Base-by-base conservation (phyloP, 1,140 invertebrate species). In the Heliconius eleuchia region DNA sequence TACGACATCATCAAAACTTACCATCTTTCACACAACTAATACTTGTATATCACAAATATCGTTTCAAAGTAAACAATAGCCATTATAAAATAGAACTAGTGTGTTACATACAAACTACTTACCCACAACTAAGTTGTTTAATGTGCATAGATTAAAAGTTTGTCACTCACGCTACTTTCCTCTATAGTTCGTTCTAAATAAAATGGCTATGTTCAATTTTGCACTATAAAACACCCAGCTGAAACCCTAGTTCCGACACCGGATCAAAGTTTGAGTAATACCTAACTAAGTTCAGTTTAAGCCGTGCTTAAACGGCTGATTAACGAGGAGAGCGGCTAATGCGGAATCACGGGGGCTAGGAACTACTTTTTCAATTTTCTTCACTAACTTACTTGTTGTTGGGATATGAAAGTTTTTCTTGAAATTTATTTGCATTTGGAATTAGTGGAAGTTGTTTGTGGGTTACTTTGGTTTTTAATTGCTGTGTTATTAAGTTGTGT, bases 251-350 rank as follows among this genome's bases (percentile, higher is more conserved):
- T 77, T 77, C 73, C 79, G 72, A 78, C 82, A 79, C 80, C 55
- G 84, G 82, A 85, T 85, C 82, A 84, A 85, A 85, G 46, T 85
- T 81, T 84, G 79, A 82, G 82, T 82, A 85, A 82, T 81, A 80
- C 82, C 55, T 60, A 82, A 85, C 55, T 60, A 82, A 85, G 78
- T 85, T 82, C 84, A 83, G 72, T 80, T 85, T 85, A 85, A 85
- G 79, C 84, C 80, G 76, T 73, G 74, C 76, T 83, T 85, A 85
- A 84, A 84, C 71, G 82, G 80, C 80, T 84, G 84, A 85, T 85
- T 84, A 85, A 84, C 77, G 79, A 82, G 81, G 81, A 80, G 79
- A 74, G 23, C 72, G 52, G 66, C 74, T 84, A 82, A 76, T 80
- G 77, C 79, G 71, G 76, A 79, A 78, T 80, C 60, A 73, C 57